Base-by-base conservation (phyloP, 1,140 invertebrate species). In the Drosophila orena region DNA sequence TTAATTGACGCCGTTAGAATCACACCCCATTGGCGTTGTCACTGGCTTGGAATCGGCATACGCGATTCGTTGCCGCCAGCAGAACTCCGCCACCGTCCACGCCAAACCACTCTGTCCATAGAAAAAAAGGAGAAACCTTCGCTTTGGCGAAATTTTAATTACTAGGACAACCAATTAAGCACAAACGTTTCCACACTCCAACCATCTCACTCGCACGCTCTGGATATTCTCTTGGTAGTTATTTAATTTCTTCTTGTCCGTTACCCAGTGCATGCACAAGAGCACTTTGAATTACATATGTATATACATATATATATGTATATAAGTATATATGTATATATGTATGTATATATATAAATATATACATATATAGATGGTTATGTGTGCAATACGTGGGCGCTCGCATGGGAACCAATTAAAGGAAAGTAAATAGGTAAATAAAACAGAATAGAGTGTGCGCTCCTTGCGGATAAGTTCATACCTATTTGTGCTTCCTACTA, bases 1-100 rank as follows among this genome's bases (percentile, higher is more conserved):
- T 79, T 86, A 86, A 86, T 86, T 86, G 83, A 76, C 78, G 61
- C 75, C 60, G 68, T 78, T 68, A 40, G 37, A 49, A 56, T 17
- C 52, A 42, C 55, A 66, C 69, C 61, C 47, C 62, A 37, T 73
- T 59, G 40, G 44, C 17, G 34, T 58, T 83, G 59, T 61, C 73
- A 74, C 74, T 84, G 79, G 79, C 40, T 81, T 57, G 42, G 44
- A 17, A 46, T 24, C 47, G 53, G 30, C 58, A 54, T 57, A 58
- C 61, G 64, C 75, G 83, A 86, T 86, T 86, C 81, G 81, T 88
- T 88, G 69, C 66, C 53, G 38, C 17, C 4, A 11, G 49, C 24
- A 15, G 10, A 49, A 12, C 12, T 11, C 20, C 37, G 8, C 15
- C 38, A 11, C 17, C 22, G 4, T 8, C 37, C 38, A 27, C 12